Conservation (phyloP, 1,140 invertebrate genomes). For the Stenopsyche tienmushanensis region DNA sequence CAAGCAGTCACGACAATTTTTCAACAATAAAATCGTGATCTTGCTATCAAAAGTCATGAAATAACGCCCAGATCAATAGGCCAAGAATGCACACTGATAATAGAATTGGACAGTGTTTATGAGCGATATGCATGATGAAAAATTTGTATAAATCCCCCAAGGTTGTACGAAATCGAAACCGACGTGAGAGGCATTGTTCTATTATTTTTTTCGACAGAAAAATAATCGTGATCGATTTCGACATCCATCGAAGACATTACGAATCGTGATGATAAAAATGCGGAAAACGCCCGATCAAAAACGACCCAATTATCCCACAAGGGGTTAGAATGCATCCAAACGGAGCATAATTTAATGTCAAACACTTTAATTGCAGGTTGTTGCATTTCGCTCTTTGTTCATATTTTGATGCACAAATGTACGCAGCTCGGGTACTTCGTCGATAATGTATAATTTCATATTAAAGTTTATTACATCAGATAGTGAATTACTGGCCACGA, state of each 20-base stretch:
- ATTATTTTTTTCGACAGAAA: not conserved
- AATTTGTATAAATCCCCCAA: too few species aligned
- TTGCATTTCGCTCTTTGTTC: not conserved
- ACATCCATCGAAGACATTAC: not conserved
- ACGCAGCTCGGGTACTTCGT: constrained; percentile 5
- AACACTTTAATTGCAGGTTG: not conserved
- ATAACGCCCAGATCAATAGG: too few species aligned
- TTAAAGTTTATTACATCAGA: constrained; percentile 1
- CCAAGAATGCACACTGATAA: too few species aligned
- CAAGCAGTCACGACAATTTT: too few species aligned
- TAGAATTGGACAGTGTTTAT: too few species aligned
- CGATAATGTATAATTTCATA: not conserved
- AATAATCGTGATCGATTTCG: not conserved
- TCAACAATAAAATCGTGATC: too few species aligned
- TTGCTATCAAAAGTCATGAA: too few species aligned
- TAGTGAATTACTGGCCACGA: not conserved
- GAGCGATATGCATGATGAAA: too few species aligned
- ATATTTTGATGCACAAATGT: constrained; percentile 8
- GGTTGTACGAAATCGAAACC: not conserved
- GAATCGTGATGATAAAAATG: too few species aligned
- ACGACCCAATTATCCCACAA: too few species aligned
- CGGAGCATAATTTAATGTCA: not conserved
- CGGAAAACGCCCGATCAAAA: too few species aligned
- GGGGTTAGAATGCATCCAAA: not conserved
- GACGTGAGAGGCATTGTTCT: not conserved